Percentiles rank a stretch among this genome's conserved stretches.
Conservation (phyloP, 2,797 vertebrate species). For the Okamejei kenojei region DNA sequence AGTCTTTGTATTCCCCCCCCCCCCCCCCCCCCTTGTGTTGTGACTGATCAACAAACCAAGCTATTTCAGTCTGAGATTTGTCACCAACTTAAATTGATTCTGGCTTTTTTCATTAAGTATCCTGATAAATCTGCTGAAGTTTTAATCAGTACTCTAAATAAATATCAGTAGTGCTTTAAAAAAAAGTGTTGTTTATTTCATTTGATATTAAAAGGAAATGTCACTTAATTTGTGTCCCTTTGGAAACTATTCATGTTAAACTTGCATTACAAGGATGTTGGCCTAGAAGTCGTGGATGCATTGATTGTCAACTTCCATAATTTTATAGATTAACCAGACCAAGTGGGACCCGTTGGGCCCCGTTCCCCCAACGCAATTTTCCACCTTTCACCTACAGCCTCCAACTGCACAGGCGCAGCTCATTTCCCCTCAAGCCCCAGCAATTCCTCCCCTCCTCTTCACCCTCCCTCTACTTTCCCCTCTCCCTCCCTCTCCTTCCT, state of each 20-base stretch:
- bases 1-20: background rate
- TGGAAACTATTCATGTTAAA: background rate
- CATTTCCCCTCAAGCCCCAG: no score
- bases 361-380: no score
- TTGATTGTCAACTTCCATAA: no score
- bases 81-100: conserved; percentile 1
- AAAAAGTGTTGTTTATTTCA: background rate
- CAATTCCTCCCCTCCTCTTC: no score
- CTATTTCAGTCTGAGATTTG: background rate
- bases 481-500: no score
- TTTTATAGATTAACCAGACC: no score
- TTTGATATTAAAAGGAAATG: background rate
- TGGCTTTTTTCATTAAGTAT: conserved; percentile 44
- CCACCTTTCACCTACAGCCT: no score
- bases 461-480: no score
- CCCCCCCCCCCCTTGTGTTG: background rate
- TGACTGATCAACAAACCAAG: background rate
- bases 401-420: no score
- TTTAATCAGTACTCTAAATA: conserved; percentile 60
- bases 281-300: no score
- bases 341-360: no score
- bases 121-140: conserved; percentile 54
- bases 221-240: background rate
- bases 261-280: no score
- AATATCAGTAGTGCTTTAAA: conserved; percentile 49